Evolutionary conservation across 2,113 vertebrate species (phyloP), one percentile per base, ranked within the genome.

Genomic region (Tonatia bakeri): DNA sequence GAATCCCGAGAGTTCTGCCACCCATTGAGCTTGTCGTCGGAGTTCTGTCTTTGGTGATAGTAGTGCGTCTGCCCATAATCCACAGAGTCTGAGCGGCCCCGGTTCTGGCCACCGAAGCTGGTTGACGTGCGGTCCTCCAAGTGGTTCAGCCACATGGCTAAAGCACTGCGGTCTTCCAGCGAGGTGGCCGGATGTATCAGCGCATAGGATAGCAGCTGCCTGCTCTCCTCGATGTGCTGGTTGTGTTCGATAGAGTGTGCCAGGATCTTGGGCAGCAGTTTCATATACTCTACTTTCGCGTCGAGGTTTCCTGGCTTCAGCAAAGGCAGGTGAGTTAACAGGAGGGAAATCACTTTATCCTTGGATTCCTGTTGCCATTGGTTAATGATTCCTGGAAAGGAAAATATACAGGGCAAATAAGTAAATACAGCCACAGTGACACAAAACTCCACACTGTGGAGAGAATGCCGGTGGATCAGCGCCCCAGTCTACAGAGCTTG

Each of bases 141-240:
- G 98, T 99, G 99, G 98, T 99, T 99, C 87, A 99, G 99, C 99
- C 99, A 99, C 97, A 99, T 99, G 26, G 99, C 99, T 92, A 99
- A 98, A 52, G 99, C 99, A 0, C 99, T 98, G 36, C 99, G 98
- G 98, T 99, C 99, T 67, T 99, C 99, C 91, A 99, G 93, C 3
- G 99, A 99, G 22, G 99, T 99, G 98, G 99, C 99, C 0, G 99
- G 99, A 96, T 99, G 99, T 75, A 99, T 99, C 98, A 99, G 98
- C 81, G 99, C 99, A 1, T 99, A 99, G 96, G 99, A 99, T 43
- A 99, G 98, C 93, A 99, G 99, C 98, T 99, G 99, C 90, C 99
- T 98, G 94, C 99, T 99, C 98, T 99, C 99, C 98, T 99, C 99
- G 40, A 99, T 99, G 98, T 99, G 99, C 88, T 99, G 99, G 97